phyloP scores from a whole-genome alignment of 2,113 vertebrate species.

The Dicerorhinus sumatrensis region DNA sequence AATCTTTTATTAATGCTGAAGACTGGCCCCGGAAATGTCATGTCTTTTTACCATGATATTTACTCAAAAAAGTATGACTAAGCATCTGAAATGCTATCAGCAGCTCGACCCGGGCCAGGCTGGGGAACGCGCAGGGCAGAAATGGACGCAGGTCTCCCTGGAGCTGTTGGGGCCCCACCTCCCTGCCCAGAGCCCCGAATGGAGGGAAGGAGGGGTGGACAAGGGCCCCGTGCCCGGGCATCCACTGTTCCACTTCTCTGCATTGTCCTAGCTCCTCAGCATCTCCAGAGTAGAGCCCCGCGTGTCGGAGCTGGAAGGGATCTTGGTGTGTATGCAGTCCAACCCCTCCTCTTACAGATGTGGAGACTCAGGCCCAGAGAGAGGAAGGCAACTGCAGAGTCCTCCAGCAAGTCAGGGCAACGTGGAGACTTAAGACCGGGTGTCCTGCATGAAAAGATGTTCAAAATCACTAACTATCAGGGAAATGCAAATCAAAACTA shows the following conservation, averaged over 20 bases:
- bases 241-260: background rate
- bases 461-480: too few relatives aligned
- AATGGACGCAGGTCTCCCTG: background rate
- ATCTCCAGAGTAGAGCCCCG: background rate
- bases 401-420: background rate
- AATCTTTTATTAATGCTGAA: slow-evolving; percentile 89
- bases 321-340: background rate
- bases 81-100: slow-evolving; percentile 60
- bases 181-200: background rate
- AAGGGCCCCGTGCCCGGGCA: background rate
- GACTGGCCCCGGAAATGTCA: slow-evolving; percentile 89
- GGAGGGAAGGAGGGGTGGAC: background rate
- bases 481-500: too few relatives aligned
- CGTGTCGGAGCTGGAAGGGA: background rate
- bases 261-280: background rate
- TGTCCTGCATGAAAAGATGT: too few relatives aligned
- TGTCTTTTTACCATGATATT: slow-evolving; percentile 88
- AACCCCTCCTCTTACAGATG: background rate
- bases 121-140: background rate
- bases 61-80: slow-evolving; percentile 83
- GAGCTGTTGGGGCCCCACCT: background rate
- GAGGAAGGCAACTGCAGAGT: background rate
- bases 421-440: background rate
- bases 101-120: background rate
- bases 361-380: background rate